Evolutionary conservation across 2,888 invertebrate species (phyloP), one percentile per base, ranked within the genome.

Genomic region (Stenolophus ochropezus): DNA sequence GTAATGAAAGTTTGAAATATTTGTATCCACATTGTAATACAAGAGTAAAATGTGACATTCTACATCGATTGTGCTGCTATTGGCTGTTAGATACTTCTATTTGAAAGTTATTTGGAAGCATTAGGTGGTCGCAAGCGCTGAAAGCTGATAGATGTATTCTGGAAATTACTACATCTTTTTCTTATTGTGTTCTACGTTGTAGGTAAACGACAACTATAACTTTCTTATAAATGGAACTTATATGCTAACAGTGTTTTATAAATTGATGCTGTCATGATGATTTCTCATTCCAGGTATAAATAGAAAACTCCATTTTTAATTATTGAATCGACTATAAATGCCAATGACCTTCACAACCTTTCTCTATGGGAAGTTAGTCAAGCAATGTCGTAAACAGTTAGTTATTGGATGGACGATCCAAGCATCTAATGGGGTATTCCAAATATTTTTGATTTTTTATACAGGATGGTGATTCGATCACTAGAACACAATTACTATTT

Each of bases 211-310:
- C 73, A 27, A 16, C 65, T 65, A 33, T 65, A 65, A 27, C 16
- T 65, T 27, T 14, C 65, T 65, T 65, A 33, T 65, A 65, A 65
- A 65, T 65, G 65, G 18, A 33, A 27, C 33, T 33, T 65, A 58
- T 78, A 78, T 78, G 21, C 49, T 78, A 78, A 61, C 61, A 65
- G 49, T 65, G 23, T 20, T 61, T 61, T 78, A 78, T 78, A 49
- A 78, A 78, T 76, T 56, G 33, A 8, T 56, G n/a, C 56, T 58
- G 58, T 56, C 58, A 21, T 8, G 14, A 58, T 58, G 23, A 25
- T 58, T 53, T 56, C 6, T 56, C 2, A 16, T 49, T 1, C 8
- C 6, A 6, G 1, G 8, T 49, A 49, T 49, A 4, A 16, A 49
- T 1, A 49, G 14, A 49, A 1, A 16, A n/a, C 8, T n/a, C 1